Conservation (phyloP, 1,140 invertebrate species). For the Homalodisca vitripennis region DNA sequence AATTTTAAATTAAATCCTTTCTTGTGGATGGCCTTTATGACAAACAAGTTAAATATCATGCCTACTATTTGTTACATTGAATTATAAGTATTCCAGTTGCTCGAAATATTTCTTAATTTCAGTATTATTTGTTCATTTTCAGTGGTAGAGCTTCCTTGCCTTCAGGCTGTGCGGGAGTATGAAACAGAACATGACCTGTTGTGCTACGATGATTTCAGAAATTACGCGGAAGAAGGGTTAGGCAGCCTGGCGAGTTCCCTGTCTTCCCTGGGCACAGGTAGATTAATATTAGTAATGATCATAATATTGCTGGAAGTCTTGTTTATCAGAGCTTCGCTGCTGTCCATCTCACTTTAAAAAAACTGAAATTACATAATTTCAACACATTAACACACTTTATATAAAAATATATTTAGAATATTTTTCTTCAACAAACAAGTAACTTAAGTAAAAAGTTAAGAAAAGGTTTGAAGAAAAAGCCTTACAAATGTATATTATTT, state of each 20-base stretch:
- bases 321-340: conserved; percentile 28
- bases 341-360: neutral
- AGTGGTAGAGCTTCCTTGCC: conserved; percentile 68
- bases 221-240: conserved; percentile 96
- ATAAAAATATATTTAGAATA: neutral
- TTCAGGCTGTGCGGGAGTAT: conserved; percentile 70
- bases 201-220: conserved; percentile 92
- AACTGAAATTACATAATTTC: neutral
- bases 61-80: no score
- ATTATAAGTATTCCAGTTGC: no score
- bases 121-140: neutral
- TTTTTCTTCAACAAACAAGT: neutral
- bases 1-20: no score
- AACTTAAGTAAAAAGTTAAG: neutral
- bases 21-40: no score
- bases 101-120: no score
- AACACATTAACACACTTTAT: neutral
- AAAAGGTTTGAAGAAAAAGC: neutral
- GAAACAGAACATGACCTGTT: conserved; percentile 93
- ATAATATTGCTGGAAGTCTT: no score
- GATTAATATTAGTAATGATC: no score
- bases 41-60: no score
- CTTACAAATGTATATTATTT: no score
- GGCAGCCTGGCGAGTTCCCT: conserved; percentile 95
- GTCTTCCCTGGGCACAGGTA: conserved; percentile 90